A percentile compares a stretch with the other conserved stretches of the same genome.
phyloP scores from a whole-genome alignment of 1,140 invertebrate species.

The Camponotus floridanus region DNA sequence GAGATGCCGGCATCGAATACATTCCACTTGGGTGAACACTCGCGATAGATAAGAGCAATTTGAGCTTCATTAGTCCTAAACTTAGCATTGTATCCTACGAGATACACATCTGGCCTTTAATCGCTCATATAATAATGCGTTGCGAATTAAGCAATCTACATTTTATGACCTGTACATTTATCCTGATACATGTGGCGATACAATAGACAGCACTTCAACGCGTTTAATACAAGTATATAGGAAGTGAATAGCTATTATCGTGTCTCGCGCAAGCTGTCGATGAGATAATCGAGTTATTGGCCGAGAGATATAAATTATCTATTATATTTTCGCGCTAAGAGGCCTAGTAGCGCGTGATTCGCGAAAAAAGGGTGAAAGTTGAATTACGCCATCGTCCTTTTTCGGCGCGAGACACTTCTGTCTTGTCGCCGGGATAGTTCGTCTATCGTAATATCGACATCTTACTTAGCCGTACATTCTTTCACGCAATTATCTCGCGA shows the following conservation, averaged over 20 bases:
- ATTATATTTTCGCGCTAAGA: neutral
- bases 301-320: neutral
- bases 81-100: neutral
- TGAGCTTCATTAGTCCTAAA: constrained; percentile 25
- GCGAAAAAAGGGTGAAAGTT: constrained; percentile 8
- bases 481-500: constrained; percentile 56
- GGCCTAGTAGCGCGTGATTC: neutral
- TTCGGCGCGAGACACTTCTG: neutral
- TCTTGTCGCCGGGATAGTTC: neutral
- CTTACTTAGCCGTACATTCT: constrained; percentile 33
- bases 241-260: neutral
- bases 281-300: constrained; percentile 10
- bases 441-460: constrained; percentile 19
- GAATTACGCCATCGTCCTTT: neutral
- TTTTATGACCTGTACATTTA: neutral
- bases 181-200: neutral
- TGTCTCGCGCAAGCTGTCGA: neutral
- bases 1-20: neutral
- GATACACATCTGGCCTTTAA: constrained; percentile 5
- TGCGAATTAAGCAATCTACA: neutral
- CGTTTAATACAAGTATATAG: neutral
- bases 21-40: constrained; percentile 28
- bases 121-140: neutral
- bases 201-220: constrained; percentile 6
- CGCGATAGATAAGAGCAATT: neutral